Evolutionary conservation across 2,888 invertebrate genomes (phyloP).

Genomic region (Mimas tiliae): DNA sequence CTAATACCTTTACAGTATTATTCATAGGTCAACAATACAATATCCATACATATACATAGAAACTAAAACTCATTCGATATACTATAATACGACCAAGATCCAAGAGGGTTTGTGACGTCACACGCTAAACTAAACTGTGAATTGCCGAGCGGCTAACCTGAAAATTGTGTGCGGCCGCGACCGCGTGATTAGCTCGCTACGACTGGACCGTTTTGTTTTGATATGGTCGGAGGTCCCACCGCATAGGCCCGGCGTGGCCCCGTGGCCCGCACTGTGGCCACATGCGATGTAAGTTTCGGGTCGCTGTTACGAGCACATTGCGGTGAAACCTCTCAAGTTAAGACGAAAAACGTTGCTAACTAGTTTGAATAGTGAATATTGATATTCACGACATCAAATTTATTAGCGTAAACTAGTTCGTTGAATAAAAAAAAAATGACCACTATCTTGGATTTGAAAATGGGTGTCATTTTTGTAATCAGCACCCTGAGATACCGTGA

Average conservation of each 20-base stretch:
- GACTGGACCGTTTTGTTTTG: constrained; percentile 60
- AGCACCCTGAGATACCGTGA: too few relatives aligned
- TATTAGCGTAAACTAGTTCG: not conserved
- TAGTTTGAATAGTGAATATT: not conserved
- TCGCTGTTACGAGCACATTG: constrained; percentile 60
- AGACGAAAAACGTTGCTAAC: constrained; percentile 27
- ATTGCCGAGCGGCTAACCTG: constrained; percentile 60
- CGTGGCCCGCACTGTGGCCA: constrained; percentile 45
- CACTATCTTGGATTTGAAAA: too few relatives aligned
- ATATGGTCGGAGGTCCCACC: constrained; percentile 51
- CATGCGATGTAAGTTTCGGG: constrained; percentile 60
- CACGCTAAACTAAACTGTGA: constrained; percentile 23
- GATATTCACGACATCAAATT: constrained; percentile 9
- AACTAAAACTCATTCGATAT: not conserved
- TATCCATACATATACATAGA: too few relatives aligned
- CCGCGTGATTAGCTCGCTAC: constrained; percentile 66
- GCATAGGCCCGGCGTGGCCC: constrained; percentile 26
- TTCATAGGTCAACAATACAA: too few relatives aligned
- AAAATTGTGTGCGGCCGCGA: constrained; percentile 58
- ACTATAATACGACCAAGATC: not conserved
- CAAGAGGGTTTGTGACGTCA: constrained; percentile 30
- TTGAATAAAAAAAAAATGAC: too few relatives aligned
- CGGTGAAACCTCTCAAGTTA: constrained; percentile 51
- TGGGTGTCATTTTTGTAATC: too few relatives aligned
- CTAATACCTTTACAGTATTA: too few relatives aligned